These are phyloP conservation scores for Drosophila maculinotata DNA, from an alignment of 2,888 invertebrate genomes.

Conservation along the genomic window DNA sequence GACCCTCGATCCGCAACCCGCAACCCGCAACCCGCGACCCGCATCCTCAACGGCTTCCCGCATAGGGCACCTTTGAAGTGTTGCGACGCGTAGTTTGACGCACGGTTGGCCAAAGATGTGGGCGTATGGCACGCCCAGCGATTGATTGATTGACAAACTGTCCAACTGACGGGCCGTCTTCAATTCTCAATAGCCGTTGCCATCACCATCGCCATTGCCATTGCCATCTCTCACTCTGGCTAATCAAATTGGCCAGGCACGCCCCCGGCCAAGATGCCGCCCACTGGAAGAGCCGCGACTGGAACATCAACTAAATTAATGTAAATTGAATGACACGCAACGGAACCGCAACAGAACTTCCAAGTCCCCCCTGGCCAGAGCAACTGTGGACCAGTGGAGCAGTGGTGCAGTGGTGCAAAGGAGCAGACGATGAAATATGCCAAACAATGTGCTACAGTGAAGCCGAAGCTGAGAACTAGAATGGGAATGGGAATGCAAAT, in stretches of 20 bases:
- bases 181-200: not conserved
- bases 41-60: not conserved
- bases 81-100: too few relatives aligned
- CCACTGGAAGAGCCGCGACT: slow-evolving; percentile 8
- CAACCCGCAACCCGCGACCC: too few relatives aligned
- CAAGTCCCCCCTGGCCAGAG: slow-evolving; percentile 36
- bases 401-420: not conserved
- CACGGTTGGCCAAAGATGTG: slow-evolving; percentile 8
- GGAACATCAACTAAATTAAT: slow-evolving; percentile 69
- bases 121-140: slow-evolving; percentile 31
- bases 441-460: slow-evolving; percentile 26
- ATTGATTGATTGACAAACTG: slow-evolving; percentile 49
- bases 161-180: slow-evolving; percentile 19
- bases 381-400: too few relatives aligned
- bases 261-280: slow-evolving; percentile 25
- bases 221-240: slow-evolving; percentile 19
- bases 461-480: not conserved
- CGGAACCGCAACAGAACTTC: slow-evolving; percentile 57
- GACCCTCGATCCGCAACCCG: too few relatives aligned
- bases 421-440: slow-evolving; percentile 24
- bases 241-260: slow-evolving; percentile 63
- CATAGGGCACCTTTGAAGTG: slow-evolving; percentile 20
- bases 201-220: not conserved
- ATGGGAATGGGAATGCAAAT: too few relatives aligned
- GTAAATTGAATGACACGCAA: slow-evolving; percentile 57